Base-by-base conservation (phyloP, 2,113 vertebrate genomes). In the Entelurus aequoreus region DNA sequence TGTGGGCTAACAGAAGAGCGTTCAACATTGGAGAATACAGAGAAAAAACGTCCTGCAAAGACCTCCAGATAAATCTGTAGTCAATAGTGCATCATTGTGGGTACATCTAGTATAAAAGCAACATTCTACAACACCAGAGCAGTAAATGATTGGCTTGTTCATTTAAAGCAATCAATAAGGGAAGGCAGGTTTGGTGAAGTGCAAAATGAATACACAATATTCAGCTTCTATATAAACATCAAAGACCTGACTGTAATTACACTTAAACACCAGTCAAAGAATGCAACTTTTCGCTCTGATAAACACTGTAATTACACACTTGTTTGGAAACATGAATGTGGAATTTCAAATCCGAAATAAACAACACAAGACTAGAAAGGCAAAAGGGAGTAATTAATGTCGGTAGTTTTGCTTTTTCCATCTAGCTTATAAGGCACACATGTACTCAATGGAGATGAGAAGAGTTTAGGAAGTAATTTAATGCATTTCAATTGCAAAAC, bases 401-500 rank as follows among this genome's bases (percentile, higher is more conserved):
- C 49, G 88, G 71, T 86, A 82, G 67, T 77, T 77, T 81, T 75
- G 64, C 74, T 82, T 85, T 67, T 68, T 79, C 64, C 75, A 58
- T 47, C 54, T 19, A 75, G 54, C 76, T 86, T 85, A 73, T 86
- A 76, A 74, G 88, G 81, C 87, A 84, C 77, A 88, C 90, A 86
- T 91, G 86, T 87, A 85, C 75, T 76, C 16, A 38, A 72, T 69
- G 62, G 75, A 90, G 90, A 91, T 92, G 83, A 78, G 75, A 88
- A 65, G 66, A 87, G 83, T 89, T 28, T 82, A 80, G 69, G 69
- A 65, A 80, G 77, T 77, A 82, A 85, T 80, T 88, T 90, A 91
- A 90, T 87, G 84, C 83, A 84, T 89, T 91, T 89, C 81, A 87
- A 86, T 88, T 92, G 86, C 86, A 84, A 90, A 91, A 91, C 65